These are phyloP conservation scores for Cryptotermes secundus DNA, from an alignment of 1,140 invertebrate species.

Conservation along the genomic window DNA sequence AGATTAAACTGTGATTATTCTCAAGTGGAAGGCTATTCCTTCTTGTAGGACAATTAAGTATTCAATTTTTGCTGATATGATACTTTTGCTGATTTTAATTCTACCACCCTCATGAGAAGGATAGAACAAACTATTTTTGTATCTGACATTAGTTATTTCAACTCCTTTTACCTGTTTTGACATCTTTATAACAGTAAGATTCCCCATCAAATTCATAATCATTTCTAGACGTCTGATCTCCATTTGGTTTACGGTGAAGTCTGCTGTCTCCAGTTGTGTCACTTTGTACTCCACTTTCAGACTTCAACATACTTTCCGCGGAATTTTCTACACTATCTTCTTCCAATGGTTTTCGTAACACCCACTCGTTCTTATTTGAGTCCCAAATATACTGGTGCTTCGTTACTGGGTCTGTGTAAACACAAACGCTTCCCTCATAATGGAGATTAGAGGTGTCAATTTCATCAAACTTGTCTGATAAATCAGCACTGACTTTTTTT, in stretches of 20 bases:
- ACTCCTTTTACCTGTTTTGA: conserved; percentile 43
- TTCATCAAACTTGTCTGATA: conserved; percentile 4
- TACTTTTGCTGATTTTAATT: no score
- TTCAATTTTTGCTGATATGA: no score
- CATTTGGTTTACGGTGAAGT: conserved; percentile 22
- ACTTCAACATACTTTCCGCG: background rate
- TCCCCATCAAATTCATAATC: conserved; percentile 55
- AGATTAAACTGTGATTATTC: no score
- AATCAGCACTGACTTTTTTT: background rate
- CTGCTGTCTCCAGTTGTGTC: background rate
- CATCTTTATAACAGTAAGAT: conserved; percentile 53
- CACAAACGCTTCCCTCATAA: conserved; percentile 66
- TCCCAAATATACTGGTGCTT: conserved; percentile 69
- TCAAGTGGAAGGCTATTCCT: no score
- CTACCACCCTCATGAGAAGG: background rate
- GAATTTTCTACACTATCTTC: conserved; percentile 36
- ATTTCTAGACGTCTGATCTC: conserved; percentile 35
- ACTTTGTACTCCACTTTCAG: background rate
- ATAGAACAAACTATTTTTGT: no score
- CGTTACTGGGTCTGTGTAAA: conserved; percentile 71
- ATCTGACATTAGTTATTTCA: background rate
- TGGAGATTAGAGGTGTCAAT: conserved; percentile 55
- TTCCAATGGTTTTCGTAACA: conserved; percentile 38
- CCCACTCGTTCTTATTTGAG: conserved; percentile 59
- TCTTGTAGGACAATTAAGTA: no score